These are phyloP conservation scores for Prosopocoilus inquinatus DNA, from an alignment of 2,888 invertebrate genomes.

Conservation along the genomic window DNA sequence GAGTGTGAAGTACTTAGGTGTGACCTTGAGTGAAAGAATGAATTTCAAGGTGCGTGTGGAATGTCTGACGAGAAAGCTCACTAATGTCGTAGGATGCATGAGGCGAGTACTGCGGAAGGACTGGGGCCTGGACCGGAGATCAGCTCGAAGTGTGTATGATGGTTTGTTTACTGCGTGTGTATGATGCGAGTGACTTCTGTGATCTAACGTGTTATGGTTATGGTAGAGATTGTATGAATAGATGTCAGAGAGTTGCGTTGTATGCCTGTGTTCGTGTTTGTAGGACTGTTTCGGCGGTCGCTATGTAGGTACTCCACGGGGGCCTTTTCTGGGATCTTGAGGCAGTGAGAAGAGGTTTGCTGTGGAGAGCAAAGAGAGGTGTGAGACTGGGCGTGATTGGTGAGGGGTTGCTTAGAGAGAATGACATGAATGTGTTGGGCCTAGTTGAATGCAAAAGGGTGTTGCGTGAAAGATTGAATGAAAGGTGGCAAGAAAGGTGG, in stretches of 20 bases:
- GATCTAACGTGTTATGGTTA: not conserved
- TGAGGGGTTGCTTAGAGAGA: not conserved
- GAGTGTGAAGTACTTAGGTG: not conserved
- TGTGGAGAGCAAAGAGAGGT: constrained; percentile 3
- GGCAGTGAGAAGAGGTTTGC: not conserved
- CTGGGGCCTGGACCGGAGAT: constrained; percentile 13
- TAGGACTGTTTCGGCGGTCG: constrained; percentile 23
- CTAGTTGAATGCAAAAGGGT: not conserved
- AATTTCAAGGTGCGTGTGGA: not conserved
- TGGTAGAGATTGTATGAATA: too few species aligned
- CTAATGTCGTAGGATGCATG: not conserved
- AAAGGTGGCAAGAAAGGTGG: not conserved
- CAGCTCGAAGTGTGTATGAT: not conserved
- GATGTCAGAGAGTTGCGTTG: constrained; percentile 15
- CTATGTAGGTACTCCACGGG: constrained; percentile 23
- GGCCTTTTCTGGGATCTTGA: constrained; percentile 22
- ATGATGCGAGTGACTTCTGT: constrained; percentile 15
- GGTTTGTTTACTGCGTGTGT: constrained; percentile 6
- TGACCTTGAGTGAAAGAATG: not conserved
- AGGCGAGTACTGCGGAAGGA: constrained; percentile 16
- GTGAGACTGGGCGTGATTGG: not conserved
- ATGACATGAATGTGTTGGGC: too few species aligned
- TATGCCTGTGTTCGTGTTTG: constrained; percentile 22
- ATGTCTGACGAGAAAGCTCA: not conserved
- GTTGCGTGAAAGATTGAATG: not conserved